Percentiles rank a stretch among this genome's conserved stretches.
phyloP scores from a whole-genome alignment of 2,888 invertebrate genomes.

The Sturmia bella region DNA sequence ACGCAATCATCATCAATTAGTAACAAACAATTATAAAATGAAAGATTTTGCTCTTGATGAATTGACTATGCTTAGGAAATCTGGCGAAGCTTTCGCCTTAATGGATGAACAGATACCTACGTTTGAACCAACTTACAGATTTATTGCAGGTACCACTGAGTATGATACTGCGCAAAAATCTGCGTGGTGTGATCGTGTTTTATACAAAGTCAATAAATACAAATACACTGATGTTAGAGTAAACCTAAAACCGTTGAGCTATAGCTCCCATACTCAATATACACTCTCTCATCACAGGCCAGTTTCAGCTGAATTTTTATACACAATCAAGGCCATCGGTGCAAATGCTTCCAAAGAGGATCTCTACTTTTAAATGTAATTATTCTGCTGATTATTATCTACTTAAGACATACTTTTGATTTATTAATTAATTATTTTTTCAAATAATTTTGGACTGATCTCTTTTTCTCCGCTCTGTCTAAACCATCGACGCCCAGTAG shows the following conservation, averaged over 20 bases:
- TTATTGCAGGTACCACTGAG: constrained; percentile 87
- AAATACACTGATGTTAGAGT: constrained; percentile 91
- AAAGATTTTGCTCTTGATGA: constrained; percentile 89
- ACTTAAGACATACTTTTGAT: constrained; percentile 63
- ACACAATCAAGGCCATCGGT: constrained; percentile 74
- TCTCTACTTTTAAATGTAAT: constrained; percentile 73
- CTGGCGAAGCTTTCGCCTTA: constrained; percentile 91
- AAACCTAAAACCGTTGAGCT: constrained; percentile 87
- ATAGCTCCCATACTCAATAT: constrained; percentile 90
- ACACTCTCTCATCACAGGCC: constrained; percentile 96
- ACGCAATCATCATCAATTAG: constrained; percentile 86
- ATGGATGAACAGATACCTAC: constrained; percentile 87
- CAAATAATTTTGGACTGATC: constrained; percentile 65
- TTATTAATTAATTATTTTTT: constrained; percentile 60
- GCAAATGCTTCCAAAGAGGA: constrained; percentile 73
- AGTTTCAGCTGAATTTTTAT: constrained; percentile 88
- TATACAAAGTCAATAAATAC: too few species aligned
- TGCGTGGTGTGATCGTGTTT: constrained; percentile 96
- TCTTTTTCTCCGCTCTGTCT: constrained; percentile 73
- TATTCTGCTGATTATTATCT: constrained; percentile 71
- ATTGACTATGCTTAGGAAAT: constrained; percentile 86
- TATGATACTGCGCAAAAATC: constrained; percentile 94
- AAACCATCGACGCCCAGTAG: too few species aligned
- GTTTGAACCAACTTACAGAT: constrained; percentile 96
- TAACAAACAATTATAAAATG: constrained; percentile 86